Evolutionary conservation across 2,797 vertebrate species (phyloP), one percentile per base, ranked within the genome.

Genomic region (Spea hammondii): DNA sequence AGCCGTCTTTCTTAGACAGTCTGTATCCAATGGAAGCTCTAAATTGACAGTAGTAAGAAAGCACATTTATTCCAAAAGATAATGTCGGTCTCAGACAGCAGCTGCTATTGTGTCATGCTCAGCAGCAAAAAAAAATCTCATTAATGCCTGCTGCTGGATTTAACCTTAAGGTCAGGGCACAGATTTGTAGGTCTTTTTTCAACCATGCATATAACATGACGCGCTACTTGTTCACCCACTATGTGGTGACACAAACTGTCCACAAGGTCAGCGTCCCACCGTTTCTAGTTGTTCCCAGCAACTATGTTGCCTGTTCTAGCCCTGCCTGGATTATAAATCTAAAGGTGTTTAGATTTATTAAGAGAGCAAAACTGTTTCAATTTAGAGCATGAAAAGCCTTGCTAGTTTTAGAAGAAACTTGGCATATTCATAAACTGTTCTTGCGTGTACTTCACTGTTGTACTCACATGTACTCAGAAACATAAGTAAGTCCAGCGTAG

Each of bases 91-190:
- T 72, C 14, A 46, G 78, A 49, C 32, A 79, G 46, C 65, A 79
- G 65, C 59, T 53, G 70, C 70, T 74, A 73, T 53, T 66, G n/a
- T 79, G 76, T 79, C 55, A 64, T 79, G 66, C 60, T 79, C 72
- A 4, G 72, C 14, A 44, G 17, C 6, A 47, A 47, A 46, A 69
- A 70, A 74, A 76, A 80, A 80, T 50, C 73, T 80, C 73, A 70
- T 80, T 80, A 76, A 76, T 80, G 68, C 73, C 79, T 76, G 79
- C 79, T 80, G 79, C 75, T 80, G 73, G 57, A 76, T 80, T 76
- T 80, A 80, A 80, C 79, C 79, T 54, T 57, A 51, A 70, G 79
- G 79, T 80, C 73, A 80, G 73, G 57, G 51, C 51, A 77, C 72
- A 45, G 69, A 76, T 48, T 67, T 79, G 66, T 49, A 72, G 72